A percentile compares a stretch with the other conserved stretches of the same genome.
Conservation (phyloP, 2,888 invertebrate species). For the Mamestra brassicae region DNA sequence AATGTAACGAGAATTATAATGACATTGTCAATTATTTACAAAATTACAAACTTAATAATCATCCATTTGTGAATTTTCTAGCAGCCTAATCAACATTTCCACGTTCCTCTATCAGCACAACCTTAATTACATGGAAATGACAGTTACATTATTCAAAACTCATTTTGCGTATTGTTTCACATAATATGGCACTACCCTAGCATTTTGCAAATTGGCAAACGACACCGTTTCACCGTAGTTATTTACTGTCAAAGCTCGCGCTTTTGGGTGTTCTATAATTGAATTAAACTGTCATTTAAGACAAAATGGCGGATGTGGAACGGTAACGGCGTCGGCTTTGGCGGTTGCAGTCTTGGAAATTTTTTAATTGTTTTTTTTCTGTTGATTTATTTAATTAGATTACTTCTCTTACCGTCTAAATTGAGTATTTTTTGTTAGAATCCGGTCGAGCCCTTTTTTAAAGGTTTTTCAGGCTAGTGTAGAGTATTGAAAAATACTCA, state of each 20-base stretch:
- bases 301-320: constrained; percentile 39
- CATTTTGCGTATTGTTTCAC: constrained; percentile 17
- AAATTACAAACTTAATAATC: too few relatives aligned
- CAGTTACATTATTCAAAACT: constrained; percentile 29
- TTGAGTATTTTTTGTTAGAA: too few relatives aligned
- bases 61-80: background rate
- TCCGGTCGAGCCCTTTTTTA: too few relatives aligned
- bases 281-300: constrained; percentile 41
- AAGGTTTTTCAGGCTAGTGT: too few relatives aligned
- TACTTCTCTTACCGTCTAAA: too few relatives aligned
- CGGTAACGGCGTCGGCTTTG: constrained; percentile 1
- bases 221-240: constrained; percentile 28
- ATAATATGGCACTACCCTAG: background rate
- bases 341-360: background rate
- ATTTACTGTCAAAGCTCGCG: constrained; percentile 38
- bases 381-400: background rate
- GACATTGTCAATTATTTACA: too few relatives aligned
- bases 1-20: too few relatives aligned
- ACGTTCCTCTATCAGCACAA: background rate
- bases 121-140: constrained; percentile 4
- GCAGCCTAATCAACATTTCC: constrained; percentile 1
- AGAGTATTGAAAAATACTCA: too few relatives aligned
- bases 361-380: too few relatives aligned
- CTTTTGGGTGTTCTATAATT: constrained; percentile 31
- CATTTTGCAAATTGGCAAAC: constrained; percentile 31